phyloP scores from a whole-genome alignment of 2,797 vertebrate species.

The Morelia viridis region DNA sequence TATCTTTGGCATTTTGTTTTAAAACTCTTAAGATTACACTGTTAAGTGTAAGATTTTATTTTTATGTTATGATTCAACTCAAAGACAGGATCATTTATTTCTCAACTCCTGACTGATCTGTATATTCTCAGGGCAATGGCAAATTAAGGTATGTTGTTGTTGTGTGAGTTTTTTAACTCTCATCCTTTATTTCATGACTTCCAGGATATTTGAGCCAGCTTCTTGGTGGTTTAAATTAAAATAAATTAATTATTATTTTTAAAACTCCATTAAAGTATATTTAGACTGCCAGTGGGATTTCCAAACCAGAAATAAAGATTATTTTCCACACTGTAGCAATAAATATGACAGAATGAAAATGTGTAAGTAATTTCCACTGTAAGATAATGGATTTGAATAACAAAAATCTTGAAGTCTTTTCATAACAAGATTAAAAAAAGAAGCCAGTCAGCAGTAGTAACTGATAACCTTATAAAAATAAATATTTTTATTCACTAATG shows the following conservation, averaged over 20 bases:
- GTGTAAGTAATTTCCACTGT: constrained; percentile 45
- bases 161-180: not conserved
- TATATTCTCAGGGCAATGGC: not conserved
- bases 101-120: not conserved
- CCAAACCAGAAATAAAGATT: constrained; percentile 37
- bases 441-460: constrained; percentile 25
- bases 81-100: constrained; percentile 25
- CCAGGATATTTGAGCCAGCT: constrained; percentile 12
- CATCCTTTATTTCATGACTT: constrained; percentile 10
- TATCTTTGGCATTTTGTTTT: not conserved
- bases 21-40: not conserved
- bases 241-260: constrained; percentile 31
- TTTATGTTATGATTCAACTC: constrained; percentile 11
- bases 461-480: constrained; percentile 35
- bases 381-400: constrained; percentile 55
- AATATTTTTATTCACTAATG: constrained; percentile 12
- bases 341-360: constrained; percentile 43
- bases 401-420: constrained; percentile 22
- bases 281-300: not conserved
- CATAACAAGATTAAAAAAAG: not conserved
- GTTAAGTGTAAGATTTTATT: not conserved
- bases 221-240: constrained; percentile 28
- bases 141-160: constrained; percentile 6
- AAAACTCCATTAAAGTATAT: constrained; percentile 8
- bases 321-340: constrained; percentile 46